A percentile compares a stretch with the other conserved stretches of the same genome.
Evolutionary conservation across 2,888 invertebrate species (phyloP).

Genomic region (Petrophora chlorosata): DNA sequence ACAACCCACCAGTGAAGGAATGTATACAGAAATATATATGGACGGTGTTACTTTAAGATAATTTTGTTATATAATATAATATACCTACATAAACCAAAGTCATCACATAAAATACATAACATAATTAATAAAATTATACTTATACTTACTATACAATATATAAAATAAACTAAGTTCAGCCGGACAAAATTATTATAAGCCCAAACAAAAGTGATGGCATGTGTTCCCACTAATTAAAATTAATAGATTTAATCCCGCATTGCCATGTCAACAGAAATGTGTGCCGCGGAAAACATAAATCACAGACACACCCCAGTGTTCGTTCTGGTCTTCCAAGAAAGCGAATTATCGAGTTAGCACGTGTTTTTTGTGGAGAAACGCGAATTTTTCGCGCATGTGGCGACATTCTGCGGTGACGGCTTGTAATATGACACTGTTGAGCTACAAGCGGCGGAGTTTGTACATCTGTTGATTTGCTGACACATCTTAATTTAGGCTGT

Average conservation of each 20-base stretch:
- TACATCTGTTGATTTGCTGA: constrained; percentile 30
- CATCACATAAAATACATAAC: too few relatives aligned
- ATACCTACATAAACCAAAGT: too few relatives aligned
- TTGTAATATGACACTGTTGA: constrained; percentile 36
- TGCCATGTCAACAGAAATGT: constrained; percentile 49
- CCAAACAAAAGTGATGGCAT: constrained; percentile 15
- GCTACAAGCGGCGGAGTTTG: constrained; percentile 14
- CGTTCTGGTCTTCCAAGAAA: constrained; percentile 64
- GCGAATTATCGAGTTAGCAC: constrained; percentile 76
- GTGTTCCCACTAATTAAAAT: constrained; percentile 40
- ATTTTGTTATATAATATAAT: too few relatives aligned
- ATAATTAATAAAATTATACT: too few relatives aligned
- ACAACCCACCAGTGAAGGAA: too few relatives aligned
- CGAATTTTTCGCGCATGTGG: constrained; percentile 40
- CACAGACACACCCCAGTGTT: constrained; percentile 42
- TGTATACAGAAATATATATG: too few relatives aligned
- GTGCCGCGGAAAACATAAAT: constrained; percentile 65
- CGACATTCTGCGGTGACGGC: constrained; percentile 21
- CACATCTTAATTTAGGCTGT: constrained; percentile 8
- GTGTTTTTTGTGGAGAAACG: constrained; percentile 59
- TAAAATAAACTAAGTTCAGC: too few relatives aligned
- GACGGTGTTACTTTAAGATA: too few relatives aligned
- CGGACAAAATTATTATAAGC: constrained; percentile 2
- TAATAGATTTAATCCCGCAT: constrained; percentile 45
- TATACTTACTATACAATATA: too few relatives aligned